These are phyloP conservation scores for Meloidogyne exigua DNA, from an alignment of 1,140 invertebrate species.

Conservation along the genomic window DNA sequence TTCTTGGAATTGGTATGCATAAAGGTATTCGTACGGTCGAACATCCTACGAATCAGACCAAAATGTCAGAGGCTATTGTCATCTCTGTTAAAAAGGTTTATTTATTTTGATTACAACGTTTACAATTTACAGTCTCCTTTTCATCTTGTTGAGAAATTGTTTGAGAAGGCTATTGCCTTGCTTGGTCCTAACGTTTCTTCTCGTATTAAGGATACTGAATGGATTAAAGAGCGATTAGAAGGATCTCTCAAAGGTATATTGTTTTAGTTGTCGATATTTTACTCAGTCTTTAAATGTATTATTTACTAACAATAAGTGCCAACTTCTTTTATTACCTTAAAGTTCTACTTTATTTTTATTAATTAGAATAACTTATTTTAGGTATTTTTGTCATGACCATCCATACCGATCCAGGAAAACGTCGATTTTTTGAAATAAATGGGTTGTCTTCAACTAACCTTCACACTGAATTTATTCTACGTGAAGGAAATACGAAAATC, in stretches of 20 bases:
- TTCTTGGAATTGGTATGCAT: conserved; percentile 27
- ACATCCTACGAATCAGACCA: not conserved
- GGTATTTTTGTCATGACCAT: not conserved
- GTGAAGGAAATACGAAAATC: not conserved
- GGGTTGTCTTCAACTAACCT: not conserved
- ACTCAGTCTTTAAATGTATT: too few relatives aligned
- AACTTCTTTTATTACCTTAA: too few relatives aligned
- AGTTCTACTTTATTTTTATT: not conserved
- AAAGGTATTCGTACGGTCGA: conserved; percentile 32
- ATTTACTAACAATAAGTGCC: too few relatives aligned
- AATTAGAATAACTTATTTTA: not conserved
- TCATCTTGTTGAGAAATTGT: conserved; percentile 16
- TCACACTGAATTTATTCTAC: not conserved
- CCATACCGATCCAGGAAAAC: not conserved
- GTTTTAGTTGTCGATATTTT: too few relatives aligned
- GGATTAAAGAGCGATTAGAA: not conserved
- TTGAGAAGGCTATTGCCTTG: not conserved
- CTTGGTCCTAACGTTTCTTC: not conserved
- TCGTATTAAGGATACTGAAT: not conserved
- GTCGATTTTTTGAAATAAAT: not conserved
- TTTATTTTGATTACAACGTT: not conserved
- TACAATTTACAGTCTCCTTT: conserved; percentile 28
- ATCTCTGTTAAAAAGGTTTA: conserved; percentile 28
- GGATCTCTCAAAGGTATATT: not conserved
- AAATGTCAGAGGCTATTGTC: not conserved